Evolutionary conservation across 2,888 invertebrate species (phyloP), one percentile per base, ranked within the genome.

Genomic region (Clunio marinus): DNA sequence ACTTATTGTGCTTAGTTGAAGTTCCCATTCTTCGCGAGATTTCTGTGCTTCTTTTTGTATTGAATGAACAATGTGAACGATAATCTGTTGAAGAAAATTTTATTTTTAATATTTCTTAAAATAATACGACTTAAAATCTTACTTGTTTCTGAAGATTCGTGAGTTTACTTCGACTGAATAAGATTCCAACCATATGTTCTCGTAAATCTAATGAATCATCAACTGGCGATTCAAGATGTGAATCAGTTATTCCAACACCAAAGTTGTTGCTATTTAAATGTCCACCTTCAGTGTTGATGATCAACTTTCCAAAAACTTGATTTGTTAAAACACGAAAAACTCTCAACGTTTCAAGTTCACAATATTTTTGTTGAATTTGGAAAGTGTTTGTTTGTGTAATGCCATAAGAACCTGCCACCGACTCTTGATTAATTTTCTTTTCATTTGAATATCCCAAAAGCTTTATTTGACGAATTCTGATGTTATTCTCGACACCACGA

Each of bases 101-200:
- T 32, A 10, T 32, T 8, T 5, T 32, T 32, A 32, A 32, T 8
- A 32, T 5, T 5, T 32, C 32, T 32, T 32, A 60, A 60, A 20
- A 20, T 10, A n/a, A n/a, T 55, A 22, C 5, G 10, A 7, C 8
- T 22, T 22, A n/a, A 55, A 55, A 8, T 17, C 69, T 24, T 24
- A 92, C 93, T 83, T 94, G 94, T 77, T 92, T 92, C 77, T 96
- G 96, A 66, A 96, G 81, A 73, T 94, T 91, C 0, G 95, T 95
- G 24, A 97, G 81, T 77, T 96, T 95, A 76, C 93, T 93, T 60
- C 96, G 86, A 69, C 94, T 93, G 78, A 96, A 97, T 58, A 97
- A 81, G 73, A 97, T 96, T 70, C 96, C 96, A 55, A 96, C 96
- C 85, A 97, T 94, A 76, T 96, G 96, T 75, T 96, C 96, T 51